phyloP scores from a whole-genome alignment of 2,797 vertebrate species.

The Falco rusticolus region DNA sequence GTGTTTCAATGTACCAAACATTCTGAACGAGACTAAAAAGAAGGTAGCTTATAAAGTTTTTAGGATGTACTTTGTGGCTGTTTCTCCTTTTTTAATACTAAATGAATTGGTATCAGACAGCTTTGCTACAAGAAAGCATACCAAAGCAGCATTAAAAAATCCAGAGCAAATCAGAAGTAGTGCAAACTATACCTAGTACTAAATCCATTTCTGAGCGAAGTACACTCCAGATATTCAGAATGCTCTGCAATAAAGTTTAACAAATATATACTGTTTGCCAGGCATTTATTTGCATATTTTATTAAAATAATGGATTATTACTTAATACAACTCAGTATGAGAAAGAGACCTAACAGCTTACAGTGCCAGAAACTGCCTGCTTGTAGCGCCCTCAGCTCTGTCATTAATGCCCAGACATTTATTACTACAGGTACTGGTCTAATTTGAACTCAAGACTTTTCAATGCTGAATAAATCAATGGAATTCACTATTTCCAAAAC shows the following conservation, averaged over 20 bases:
- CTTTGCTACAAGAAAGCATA: conserved; percentile 52
- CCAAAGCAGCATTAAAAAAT: conserved; percentile 2
- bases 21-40: neutral
- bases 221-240: neutral
- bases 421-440: neutral
- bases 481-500: neutral
- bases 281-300: conserved; percentile 47
- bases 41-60: neutral
- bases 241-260: conserved; percentile 18
- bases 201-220: conserved; percentile 1
- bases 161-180: conserved; percentile 1
- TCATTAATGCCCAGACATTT: conserved; percentile 4
- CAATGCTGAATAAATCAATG: neutral
- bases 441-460: conserved; percentile 2
- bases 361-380: neutral
- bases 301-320: conserved; percentile 5
- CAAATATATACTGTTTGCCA: conserved; percentile 9
- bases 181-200: neutral
- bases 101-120: conserved; percentile 38
- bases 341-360: neutral
- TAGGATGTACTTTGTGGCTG: conserved; percentile 26
- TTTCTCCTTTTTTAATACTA: conserved; percentile 23
- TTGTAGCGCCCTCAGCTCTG: neutral
- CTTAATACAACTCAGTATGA: neutral
- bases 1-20: neutral